Evolutionary conservation across 1,140 invertebrate genomes (phyloP).

Genomic region (Pogonus chalceus): DNA sequence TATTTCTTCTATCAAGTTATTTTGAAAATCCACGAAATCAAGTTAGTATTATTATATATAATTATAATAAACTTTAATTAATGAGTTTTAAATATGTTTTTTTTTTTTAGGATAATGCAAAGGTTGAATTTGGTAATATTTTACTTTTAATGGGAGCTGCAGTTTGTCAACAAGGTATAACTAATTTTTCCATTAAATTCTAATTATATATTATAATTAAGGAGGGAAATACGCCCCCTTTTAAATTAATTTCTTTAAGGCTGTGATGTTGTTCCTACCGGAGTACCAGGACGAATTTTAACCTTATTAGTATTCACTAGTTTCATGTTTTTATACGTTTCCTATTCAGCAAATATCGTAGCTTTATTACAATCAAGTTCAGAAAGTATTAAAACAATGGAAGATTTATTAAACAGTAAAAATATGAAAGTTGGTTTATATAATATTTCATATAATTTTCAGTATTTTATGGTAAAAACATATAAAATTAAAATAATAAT

Average conservation of each 20-base stretch:
- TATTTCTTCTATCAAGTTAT: neutral
- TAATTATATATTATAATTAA: neutral
- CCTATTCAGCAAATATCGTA: slow-evolving; percentile 35
- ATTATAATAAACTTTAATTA: neutral
- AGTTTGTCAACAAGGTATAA: neutral
- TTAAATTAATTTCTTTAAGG: slow-evolving; percentile 2
- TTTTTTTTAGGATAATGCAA: neutral
- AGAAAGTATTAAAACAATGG: slow-evolving; percentile 33
- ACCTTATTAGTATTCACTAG: slow-evolving; percentile 25
- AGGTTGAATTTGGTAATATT: neutral
- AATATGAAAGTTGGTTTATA: slow-evolving; percentile 28
- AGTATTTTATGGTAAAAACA: slow-evolving; percentile 33
- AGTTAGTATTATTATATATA: neutral
- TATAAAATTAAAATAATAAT: neutral
- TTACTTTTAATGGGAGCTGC: neutral
- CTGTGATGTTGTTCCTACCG: neutral
- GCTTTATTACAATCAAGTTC: slow-evolving; percentile 38
- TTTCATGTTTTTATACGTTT: slow-evolving; percentile 30
- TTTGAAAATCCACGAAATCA: neutral
- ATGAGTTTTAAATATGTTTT: neutral
- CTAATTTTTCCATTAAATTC: neutral
- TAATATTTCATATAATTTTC: slow-evolving; percentile 30
- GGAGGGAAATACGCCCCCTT: too few species aligned
- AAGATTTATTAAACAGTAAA: slow-evolving; percentile 34
- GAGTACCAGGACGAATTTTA: slow-evolving; percentile 23